Conservation (phyloP, 2,888 invertebrate genomes). For the Volucella inanis region DNA sequence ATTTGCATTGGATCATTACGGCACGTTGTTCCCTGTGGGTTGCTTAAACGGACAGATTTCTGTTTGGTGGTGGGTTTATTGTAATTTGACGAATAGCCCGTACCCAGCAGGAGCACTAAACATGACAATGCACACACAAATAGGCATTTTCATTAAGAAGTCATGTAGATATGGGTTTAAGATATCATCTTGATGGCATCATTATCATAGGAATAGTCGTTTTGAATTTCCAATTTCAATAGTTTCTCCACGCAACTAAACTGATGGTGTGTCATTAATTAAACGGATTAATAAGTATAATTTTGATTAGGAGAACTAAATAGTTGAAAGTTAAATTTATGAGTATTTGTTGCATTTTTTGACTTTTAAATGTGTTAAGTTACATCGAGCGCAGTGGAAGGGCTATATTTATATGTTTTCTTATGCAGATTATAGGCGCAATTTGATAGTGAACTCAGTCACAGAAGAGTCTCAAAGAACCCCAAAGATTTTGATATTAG, state of each 20-base stretch:
- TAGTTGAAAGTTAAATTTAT: conserved; percentile 3
- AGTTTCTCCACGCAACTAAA: neutral
- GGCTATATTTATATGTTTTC: neutral
- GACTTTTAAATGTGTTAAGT: neutral
- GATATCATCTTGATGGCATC: conserved; percentile 64
- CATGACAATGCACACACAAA: conserved; percentile 63
- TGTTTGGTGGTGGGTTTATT: conserved; percentile 6
- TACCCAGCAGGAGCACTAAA: conserved; percentile 67
- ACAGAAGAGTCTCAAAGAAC: too few species aligned
- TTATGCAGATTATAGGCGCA: too few species aligned
- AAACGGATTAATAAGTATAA: conserved; percentile 2
- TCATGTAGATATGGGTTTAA: conserved; percentile 38
- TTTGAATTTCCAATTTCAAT: conserved; percentile 45
- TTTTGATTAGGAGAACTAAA: neutral
- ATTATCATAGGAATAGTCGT: conserved; percentile 48
- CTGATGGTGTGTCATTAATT: neutral
- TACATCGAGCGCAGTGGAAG: neutral
- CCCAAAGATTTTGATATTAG: too few species aligned
- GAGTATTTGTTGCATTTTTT: neutral
- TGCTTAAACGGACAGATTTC: neutral
- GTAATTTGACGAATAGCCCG: conserved; percentile 53
- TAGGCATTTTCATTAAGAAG: conserved; percentile 56
- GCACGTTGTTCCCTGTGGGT: conserved; percentile 55
- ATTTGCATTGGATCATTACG: conserved; percentile 34
- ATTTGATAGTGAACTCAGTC: too few species aligned